These are phyloP conservation scores for Xylocopa sonorina DNA, from an alignment of 1,140 invertebrate genomes.

Conservation along the genomic window DNA sequence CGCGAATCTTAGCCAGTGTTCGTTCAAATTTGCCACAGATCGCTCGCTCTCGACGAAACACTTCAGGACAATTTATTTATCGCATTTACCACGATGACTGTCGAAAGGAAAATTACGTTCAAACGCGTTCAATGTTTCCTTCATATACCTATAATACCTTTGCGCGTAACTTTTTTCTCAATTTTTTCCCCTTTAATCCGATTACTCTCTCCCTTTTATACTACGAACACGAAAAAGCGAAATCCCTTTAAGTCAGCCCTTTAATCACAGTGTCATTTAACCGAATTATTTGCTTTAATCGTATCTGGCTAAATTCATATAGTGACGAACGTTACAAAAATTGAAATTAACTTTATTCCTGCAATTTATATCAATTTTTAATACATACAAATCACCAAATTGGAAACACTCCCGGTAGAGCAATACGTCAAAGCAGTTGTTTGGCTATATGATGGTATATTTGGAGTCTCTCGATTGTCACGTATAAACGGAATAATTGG, in stretches of 20 bases:
- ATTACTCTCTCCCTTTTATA: too few species aligned
- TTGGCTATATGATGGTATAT: neutral
- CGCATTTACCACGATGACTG: neutral
- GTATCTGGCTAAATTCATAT: too few species aligned
- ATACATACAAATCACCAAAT: neutral
- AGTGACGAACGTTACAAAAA: too few species aligned
- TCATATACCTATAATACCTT: too few species aligned
- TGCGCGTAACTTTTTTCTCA: too few species aligned
- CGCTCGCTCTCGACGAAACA: neutral
- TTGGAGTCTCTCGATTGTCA: neutral
- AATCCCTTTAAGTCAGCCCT: too few species aligned
- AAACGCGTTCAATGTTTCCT: neutral
- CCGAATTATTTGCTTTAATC: too few species aligned
- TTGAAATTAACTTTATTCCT: neutral
- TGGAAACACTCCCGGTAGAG: too few species aligned
- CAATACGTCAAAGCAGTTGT: neutral
- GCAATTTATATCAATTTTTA: neutral
- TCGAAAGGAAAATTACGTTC: too few species aligned
- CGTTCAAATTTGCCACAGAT: conserved; percentile 1
- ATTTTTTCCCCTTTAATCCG: too few species aligned
- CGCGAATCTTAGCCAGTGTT: conserved; percentile 10
- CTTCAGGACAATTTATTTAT: neutral
- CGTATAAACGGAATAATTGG: neutral
- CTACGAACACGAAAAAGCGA: too few species aligned
- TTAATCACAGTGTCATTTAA: too few species aligned